Base-by-base conservation (phyloP, 2,113 vertebrate species). In the Clinocottus analis region DNA sequence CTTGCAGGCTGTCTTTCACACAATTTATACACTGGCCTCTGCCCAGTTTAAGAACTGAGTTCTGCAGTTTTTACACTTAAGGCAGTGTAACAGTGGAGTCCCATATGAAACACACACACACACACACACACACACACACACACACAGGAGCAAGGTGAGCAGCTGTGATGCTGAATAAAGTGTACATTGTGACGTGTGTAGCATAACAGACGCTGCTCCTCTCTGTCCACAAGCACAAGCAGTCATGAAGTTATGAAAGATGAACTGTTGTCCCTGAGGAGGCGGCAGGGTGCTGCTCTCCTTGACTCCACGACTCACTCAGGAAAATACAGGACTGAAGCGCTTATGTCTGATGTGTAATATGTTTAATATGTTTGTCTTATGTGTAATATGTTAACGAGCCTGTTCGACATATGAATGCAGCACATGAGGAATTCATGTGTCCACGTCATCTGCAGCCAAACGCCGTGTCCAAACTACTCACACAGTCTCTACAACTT, bases 151-250 rank as follows among this genome's bases (percentile, higher is more conserved):
- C 60, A 66, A 71, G 73, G 78, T 41, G 73, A 73, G 76, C 76
- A 90, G 89, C 86, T 87, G 84, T 62, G 82, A 65, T 79, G 77
- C 66, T 72, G 80, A 86, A 86, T 76, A 77, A 87, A n/a, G n/a
- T n/a, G n/a, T n/a, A n/a, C n/a, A n/a, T n/a, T n/a, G n/a, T n/a
- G n/a, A n/a, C n/a, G n/a, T n/a, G n/a, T n/a, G n/a, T n/a, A n/a
- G n/a, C n/a, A n/a, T n/a, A n/a, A n/a, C n/a, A n/a, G n/a, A n/a
- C 58, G 53, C 61, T 37, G 68, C 58, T 81, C 85, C 86, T 79
- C 58, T 70, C 62, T 25, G 7, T 23, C 12, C 49, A 43, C 45
- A 3, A 13, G 59, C 77, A 73, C 39, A n/a, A 66, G 65, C 45
- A 73, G 69, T 45, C 43, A 16, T 27, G 61, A 39, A 81, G 72